These are phyloP conservation scores for Triops longicaudatus DNA, from an alignment of 1,140 invertebrate genomes.

Conservation along the genomic window DNA sequence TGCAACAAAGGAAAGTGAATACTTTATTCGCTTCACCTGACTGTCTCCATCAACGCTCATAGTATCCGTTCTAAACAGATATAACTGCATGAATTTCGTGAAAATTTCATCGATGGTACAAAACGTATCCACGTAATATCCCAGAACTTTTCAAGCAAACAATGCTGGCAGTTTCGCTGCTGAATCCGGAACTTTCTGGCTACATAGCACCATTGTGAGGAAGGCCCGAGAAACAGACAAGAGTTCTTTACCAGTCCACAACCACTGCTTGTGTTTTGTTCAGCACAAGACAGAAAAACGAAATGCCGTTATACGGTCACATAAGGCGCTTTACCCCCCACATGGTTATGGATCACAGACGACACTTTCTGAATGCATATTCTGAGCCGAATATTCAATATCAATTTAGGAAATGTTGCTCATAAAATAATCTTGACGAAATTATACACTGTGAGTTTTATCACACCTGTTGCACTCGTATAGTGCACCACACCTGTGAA, in stretches of 20 bases:
- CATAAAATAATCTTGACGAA: background rate
- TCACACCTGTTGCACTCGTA: background rate
- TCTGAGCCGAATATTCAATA: background rate
- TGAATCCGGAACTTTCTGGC: background rate
- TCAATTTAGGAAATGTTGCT: background rate
- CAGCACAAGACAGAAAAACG: background rate
- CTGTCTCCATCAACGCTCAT: background rate
- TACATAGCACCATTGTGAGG: background rate
- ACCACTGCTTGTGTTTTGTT: background rate
- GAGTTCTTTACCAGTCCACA: background rate
- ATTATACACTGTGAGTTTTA: background rate
- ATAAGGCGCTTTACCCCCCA: background rate
- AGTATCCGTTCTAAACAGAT: conserved; percentile 7
- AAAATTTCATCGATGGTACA: background rate
- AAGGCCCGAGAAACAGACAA: background rate
- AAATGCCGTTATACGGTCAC: background rate
- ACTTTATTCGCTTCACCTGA: background rate
- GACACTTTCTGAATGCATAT: background rate
- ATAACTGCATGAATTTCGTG: conserved; percentile 1
- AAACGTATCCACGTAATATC: background rate
- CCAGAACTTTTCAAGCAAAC: background rate
- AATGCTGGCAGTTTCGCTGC: background rate
- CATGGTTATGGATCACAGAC: background rate
- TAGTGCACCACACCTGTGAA: conserved; percentile 2
- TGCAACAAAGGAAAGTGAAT: too few relatives aligned